These are phyloP conservation scores for Diplodus sargus DNA, from an alignment of 2,797 vertebrate genomes.

Conservation along the genomic window DNA sequence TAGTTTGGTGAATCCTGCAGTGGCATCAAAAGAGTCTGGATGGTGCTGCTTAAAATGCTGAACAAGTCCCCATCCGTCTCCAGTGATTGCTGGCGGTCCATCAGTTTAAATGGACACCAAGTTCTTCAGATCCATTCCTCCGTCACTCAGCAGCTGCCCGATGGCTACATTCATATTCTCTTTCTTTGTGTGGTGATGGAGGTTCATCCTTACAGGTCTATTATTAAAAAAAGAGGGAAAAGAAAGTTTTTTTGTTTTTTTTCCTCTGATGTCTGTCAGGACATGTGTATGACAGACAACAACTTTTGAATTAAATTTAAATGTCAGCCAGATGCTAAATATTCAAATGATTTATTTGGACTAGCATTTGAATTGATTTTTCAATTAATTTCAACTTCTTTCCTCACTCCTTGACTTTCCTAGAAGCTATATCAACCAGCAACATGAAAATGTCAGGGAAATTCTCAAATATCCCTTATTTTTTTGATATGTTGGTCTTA, in stretches of 20 bases:
- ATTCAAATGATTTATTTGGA: background rate
- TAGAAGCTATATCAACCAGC: too few species aligned
- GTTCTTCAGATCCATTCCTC: slow-evolving; percentile 39
- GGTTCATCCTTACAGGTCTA: background rate
- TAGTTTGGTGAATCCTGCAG: slow-evolving; percentile 20
- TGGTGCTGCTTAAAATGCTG: slow-evolving; percentile 30
- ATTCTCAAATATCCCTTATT: too few species aligned
- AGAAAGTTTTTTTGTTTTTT: too few species aligned
- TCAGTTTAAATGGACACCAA: slow-evolving; percentile 38
- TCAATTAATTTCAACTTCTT: background rate
- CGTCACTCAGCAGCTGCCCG: background rate
- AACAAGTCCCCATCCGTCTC: slow-evolving; percentile 25
- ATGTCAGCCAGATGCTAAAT: background rate
- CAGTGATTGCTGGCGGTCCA: slow-evolving; percentile 35
- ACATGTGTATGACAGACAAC: too few species aligned
- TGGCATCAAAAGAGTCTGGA: slow-evolving; percentile 14
- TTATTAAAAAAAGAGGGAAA: too few species aligned
- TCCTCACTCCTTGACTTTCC: too few species aligned
- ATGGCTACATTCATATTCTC: background rate
- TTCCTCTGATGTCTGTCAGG: background rate
- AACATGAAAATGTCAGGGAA: too few species aligned
- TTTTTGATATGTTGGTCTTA: too few species aligned
- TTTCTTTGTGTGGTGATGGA: background rate
- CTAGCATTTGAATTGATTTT: background rate
- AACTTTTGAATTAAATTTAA: background rate